Evolutionary conservation across 2,797 vertebrate genomes (phyloP), one percentile per base, ranked within the genome.

Genomic region (Semaprochilodus insignis): DNA sequence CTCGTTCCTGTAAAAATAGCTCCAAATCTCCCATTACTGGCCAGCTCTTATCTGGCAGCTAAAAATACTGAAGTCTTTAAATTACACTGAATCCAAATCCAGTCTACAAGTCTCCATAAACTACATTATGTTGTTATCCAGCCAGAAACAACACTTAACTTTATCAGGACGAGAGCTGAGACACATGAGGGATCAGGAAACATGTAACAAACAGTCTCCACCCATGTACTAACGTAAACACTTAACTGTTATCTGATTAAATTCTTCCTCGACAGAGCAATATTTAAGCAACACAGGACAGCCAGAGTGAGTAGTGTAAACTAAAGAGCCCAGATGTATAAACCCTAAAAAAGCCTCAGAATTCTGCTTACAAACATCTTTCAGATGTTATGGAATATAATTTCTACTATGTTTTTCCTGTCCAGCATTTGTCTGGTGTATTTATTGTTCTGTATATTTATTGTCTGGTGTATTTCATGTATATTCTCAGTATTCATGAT

Each of bases 101-200:
- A 48, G 48, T 67, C 27, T 62, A 27, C 40, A 60, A 76, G 51
- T 48, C 4, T 75, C 55, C 16, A 79, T 72, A 76, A 52, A 69
- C 27, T n/a, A 67, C 71, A 77, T 55, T 19, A 80, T 19, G 36
- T 74, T 27, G 63, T 73, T 78, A 78, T 25, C 74, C 66, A 85
- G 87, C 85, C 85, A 90, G 90, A 91, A 93, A 93, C 93, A 94
- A 88, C 90, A 87, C 91, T 92, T 90, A 88, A 87, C 84, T 86
- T 91, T 92, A 93, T 94, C 92, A 90, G 87, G 70, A 55, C 77
- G 80, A 82, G 67, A 81, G 88, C 87, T 89, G 85, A 89, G 85
- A 92, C 92, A 82, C 82, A 81, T 88, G 81, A 69, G 87, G 79
- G 87, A 86, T 86, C 82, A 81, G 44, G n/a, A 78, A 57, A 51